phyloP scores from a whole-genome alignment of 2,113 vertebrate genomes.

The Pterocles gutturalis region DNA sequence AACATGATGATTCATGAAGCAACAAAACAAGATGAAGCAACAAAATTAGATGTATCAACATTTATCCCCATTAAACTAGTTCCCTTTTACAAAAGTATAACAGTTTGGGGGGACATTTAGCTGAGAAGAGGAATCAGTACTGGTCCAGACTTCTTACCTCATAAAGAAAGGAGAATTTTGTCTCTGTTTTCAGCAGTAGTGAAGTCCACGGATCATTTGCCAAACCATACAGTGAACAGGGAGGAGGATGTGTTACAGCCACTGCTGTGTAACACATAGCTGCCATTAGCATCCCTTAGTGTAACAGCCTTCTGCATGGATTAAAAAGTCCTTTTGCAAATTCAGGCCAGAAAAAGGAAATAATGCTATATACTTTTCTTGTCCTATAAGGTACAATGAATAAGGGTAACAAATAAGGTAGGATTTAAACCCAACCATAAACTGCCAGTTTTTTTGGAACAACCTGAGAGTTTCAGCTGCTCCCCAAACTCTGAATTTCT shows the following conservation, averaged over 20 bases:
- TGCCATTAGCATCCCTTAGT: not conserved
- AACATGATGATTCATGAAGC: not conserved
- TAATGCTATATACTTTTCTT: not conserved
- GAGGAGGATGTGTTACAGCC: not conserved
- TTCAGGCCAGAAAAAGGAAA: not conserved
- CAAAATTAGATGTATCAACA: not conserved
- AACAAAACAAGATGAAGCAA: not conserved
- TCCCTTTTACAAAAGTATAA: not conserved
- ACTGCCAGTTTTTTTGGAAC: not conserved
- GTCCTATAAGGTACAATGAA: not conserved
- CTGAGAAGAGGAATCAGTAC: rapidly evolving
- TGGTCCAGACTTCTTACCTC: not conserved
- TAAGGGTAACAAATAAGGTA: not conserved
- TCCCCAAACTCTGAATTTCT: not conserved
- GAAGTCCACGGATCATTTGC: not conserved
- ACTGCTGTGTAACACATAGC: not conserved
- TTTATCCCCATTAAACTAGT: not conserved
- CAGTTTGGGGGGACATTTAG: not conserved
- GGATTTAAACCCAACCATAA: not conserved
- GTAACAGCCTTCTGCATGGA: not conserved
- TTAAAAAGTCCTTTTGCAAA: not conserved
- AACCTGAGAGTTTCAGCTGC: not conserved
- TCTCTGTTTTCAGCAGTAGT: not conserved
- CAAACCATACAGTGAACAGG: not conserved
- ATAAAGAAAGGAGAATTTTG: not conserved